Evolutionary conservation across 2,888 invertebrate species (phyloP), one percentile per base, ranked within the genome.

Genomic region (Troides aeacus): DNA sequence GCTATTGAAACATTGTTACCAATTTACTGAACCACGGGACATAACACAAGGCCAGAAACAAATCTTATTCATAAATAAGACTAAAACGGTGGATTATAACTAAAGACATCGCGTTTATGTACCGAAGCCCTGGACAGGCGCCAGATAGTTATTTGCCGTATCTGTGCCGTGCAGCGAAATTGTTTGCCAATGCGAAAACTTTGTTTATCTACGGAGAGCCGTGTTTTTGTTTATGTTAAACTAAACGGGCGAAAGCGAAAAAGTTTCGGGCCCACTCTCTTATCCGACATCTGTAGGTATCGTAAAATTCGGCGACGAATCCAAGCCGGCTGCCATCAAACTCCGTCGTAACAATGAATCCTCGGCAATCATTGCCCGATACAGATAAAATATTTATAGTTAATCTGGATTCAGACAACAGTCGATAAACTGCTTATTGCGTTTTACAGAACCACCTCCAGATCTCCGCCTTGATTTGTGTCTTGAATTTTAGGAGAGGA

Each of bases 161-260:
- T 67, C 70, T 70, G 70, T 60, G 53, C 23, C 59, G 53, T 70
- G 70, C 70, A 70, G 63, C 70, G 62, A 64, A 70, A 66, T 67
- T 61, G 70, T 70, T 70, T 64, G 64, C 60, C 66, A 67, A 67
- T 61, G 64, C 67, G 66, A 61, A 67, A 70, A 70, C 66, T 67
- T 70, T 67, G 70, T 64, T 66, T 70, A 67, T 60, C 70, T 56
- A 57, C 12, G 59, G 63, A 46, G 60, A 60, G 63, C 59, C 59
- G 64, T 58, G 64, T 70, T 70, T 69, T 70, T 70, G 66, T 70
- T 70, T 70, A 70, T 64, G 70, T 63, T 70, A 56, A 70, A 70
- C 66, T 66, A 58, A 58, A 66, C 50, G 63, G 60, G 30, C 24
- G 64, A 64, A 57, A 56, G 56, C 42, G 70, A 53, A 60, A 70